Percentiles rank a stretch among this genome's conserved stretches.
Conservation (phyloP, 1,140 invertebrate genomes). For the Myzus persicae region DNA sequence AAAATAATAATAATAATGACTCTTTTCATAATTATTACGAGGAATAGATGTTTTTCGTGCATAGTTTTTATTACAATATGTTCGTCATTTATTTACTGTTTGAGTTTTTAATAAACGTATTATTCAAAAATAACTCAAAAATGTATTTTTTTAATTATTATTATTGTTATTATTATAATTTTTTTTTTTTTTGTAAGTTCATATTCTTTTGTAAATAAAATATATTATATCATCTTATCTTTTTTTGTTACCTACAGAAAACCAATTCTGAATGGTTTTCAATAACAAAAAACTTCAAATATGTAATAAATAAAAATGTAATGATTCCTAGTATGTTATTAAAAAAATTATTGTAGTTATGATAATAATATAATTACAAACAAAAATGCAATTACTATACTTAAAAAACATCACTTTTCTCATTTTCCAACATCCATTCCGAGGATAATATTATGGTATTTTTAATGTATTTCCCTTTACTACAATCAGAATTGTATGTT, state of each 20-base stretch:
- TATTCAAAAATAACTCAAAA: neutral
- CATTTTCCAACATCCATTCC: neutral
- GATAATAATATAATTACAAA: neutral
- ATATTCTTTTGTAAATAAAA: constrained; percentile 4
- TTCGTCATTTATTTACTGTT: neutral
- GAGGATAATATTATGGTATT: neutral
- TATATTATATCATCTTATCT: neutral
- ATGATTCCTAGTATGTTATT: neutral
- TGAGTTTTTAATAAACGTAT: neutral
- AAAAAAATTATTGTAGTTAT: neutral
- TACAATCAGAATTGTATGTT: neutral
- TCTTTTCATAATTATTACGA: neutral
- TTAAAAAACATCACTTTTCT: neutral
- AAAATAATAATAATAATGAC: too few relatives aligned
- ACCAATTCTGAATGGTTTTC: neutral
- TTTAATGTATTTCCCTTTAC: neutral
- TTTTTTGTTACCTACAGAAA: neutral
- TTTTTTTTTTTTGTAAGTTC: neutral
- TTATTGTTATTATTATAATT: neutral
- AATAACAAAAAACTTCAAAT: constrained; percentile 16
- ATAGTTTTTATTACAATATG: neutral
- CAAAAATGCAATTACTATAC: neutral
- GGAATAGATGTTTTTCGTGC: neutral
- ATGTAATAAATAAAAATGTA: neutral
- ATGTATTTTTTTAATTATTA: neutral